Evolutionary conservation across 2,113 vertebrate genomes (phyloP), one percentile per base, ranked within the genome.

Genomic region (Amazona vittata): DNA sequence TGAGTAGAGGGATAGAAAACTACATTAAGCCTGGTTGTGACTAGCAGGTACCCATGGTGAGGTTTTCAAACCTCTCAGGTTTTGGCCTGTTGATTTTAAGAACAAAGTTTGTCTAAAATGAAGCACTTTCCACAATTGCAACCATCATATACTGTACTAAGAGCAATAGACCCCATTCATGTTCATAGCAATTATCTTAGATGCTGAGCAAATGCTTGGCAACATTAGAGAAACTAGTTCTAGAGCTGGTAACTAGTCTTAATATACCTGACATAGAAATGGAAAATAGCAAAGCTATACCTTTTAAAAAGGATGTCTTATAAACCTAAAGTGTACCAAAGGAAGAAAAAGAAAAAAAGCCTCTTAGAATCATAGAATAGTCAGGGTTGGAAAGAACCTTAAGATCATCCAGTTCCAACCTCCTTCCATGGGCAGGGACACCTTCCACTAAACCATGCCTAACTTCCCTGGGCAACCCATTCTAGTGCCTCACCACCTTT

Each of bases 341-440:
- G 22, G 4, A 31, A 5, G 0, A 1, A 1, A 18, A 7, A 15
- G 3, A 25, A 44, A 49, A 35, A 39, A 35, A 4, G 11, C 47
- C 21, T 47, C 47, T 47, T 47, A 47, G 21, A 47, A 24, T 24
- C 21, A 24, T 47, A 47, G 47, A 47, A 3, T 47, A 47, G 21
- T 22, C 7, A 12, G 47, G 47, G 47, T 2, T 47, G 21, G 47
- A 47, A 47, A 47, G 47, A 11, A 47, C 21, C 47, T 47, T 22
- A 47, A 24, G 21, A 22, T 47, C 47, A 24, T 12, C 11, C 1
- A 47, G 12, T 47, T 47, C 21, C 47, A 47, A 47, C 20, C 3
- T 2, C 21, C 47, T 47, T 11, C 47, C 35, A 35, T 35, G 35
- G 35, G 35, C 35, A 35, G 35, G 35, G 35, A 35, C 35, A 35